phyloP scores from a whole-genome alignment of 2,888 invertebrate species.

The Sinodicranocentrus sp. region DNA sequence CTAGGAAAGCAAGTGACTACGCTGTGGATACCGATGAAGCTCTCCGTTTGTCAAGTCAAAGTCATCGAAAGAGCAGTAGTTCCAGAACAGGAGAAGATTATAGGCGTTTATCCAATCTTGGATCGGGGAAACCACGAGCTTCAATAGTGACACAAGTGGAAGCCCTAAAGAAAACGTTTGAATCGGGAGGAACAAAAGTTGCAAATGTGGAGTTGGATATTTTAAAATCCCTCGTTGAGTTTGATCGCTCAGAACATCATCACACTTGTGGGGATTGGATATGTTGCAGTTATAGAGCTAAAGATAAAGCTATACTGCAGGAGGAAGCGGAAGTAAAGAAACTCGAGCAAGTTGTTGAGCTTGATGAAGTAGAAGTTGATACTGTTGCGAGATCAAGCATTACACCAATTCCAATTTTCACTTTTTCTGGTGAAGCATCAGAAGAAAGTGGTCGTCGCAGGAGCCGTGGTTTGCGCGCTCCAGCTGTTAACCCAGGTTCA shows the following conservation, averaged over 20 bases:
- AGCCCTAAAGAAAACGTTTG: conserved; percentile 63
- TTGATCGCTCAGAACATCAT: conserved; percentile 41
- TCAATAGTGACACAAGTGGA: conserved; percentile 59
- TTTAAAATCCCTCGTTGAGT: conserved; percentile 63
- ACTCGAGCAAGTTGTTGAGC: conserved; percentile 21
- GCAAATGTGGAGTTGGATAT: conserved; percentile 72
- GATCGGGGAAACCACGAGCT: not conserved
- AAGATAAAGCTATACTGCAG: conserved; percentile 1
- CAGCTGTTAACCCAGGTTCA: not conserved
- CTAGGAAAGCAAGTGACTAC: conserved; percentile 43
- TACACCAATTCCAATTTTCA: not conserved
- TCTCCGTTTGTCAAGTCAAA: not conserved
- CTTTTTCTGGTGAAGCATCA: not conserved
- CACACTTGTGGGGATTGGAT: not conserved
- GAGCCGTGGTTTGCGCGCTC: not conserved
- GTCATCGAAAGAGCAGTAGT: not conserved
- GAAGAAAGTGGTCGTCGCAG: too few species aligned
- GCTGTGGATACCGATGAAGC: conserved; percentile 46
- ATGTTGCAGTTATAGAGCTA: not conserved
- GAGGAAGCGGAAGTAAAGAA: conserved; percentile 38
- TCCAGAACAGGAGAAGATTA: not conserved
- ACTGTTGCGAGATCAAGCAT: not conserved
- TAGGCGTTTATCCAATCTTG: not conserved
- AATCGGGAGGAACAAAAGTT: conserved; percentile 61
- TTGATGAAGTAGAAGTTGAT: conserved; percentile 4